Conservation (phyloP, 2,113 vertebrate species). For the Pachyramphus minor region DNA sequence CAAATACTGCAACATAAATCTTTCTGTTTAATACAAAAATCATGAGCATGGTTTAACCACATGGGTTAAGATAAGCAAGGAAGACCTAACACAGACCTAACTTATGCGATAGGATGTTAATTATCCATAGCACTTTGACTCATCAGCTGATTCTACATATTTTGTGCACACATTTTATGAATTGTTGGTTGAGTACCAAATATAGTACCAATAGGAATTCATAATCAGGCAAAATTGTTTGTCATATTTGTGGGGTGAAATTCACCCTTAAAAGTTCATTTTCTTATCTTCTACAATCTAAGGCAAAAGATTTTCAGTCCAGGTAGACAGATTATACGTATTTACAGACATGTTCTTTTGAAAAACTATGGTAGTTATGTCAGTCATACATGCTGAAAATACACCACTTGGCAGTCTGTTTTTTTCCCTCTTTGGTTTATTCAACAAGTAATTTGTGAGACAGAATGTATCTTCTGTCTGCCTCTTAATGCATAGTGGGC, state of each 20-base stretch:
- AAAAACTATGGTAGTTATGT: not conserved
- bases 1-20: not conserved
- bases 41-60: not conserved
- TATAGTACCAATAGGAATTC: not conserved
- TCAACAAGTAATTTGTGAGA: not conserved
- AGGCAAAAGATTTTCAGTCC: not conserved
- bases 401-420: not conserved
- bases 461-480: not conserved
- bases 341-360: not conserved
- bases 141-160: not conserved
- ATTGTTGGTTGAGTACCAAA: not conserved
- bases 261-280: not conserved
- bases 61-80: not conserved
- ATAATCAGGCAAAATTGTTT: not conserved
- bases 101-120: rapidly evolving
- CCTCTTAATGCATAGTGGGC: not conserved
- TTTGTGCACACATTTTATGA: not conserved
- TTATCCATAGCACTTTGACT: not conserved
- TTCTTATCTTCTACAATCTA: not conserved
- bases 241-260: not conserved
- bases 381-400: not conserved
- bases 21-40: not conserved
- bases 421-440: not conserved
- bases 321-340: not conserved
- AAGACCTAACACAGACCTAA: not conserved